phyloP scores from a whole-genome alignment of 2,113 vertebrate genomes.

The Pseudorectes ferrugineus region DNA sequence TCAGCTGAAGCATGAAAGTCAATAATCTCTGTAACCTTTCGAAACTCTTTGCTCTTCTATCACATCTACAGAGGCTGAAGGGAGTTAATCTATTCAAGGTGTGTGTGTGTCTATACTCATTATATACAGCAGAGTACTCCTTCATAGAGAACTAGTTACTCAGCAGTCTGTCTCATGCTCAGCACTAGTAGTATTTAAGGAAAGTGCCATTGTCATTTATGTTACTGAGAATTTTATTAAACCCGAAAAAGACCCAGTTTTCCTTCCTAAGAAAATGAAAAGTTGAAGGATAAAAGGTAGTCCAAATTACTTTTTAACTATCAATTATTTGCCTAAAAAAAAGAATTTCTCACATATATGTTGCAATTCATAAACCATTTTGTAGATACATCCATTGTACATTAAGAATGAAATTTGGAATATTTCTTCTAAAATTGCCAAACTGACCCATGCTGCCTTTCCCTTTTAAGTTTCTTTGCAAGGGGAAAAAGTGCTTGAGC shows the following conservation, averaged over 20 bases:
- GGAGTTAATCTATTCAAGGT: background rate
- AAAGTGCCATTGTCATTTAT: background rate
- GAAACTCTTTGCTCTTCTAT: background rate
- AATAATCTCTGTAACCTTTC: background rate
- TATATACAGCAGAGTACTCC: background rate
- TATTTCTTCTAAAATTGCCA: background rate
- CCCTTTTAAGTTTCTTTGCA: background rate
- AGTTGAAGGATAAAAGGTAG: background rate
- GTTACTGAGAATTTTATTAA: background rate
- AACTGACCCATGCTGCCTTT: background rate
- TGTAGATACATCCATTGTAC: background rate
- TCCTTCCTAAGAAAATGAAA: background rate
- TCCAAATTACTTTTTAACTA: background rate
- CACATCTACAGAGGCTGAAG: background rate
- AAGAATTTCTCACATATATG: background rate
- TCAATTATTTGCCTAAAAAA: background rate
- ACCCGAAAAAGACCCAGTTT: background rate
- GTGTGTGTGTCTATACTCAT: background rate
- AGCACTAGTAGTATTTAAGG: background rate
- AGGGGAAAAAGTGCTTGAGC: background rate
- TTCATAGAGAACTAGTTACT: background rate
- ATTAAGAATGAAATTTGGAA: background rate
- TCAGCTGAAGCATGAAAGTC: background rate
- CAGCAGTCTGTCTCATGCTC: background rate
- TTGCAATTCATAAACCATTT: background rate